A percentile compares a stretch with the other conserved stretches of the same genome.
phyloP scores from a whole-genome alignment of 2,797 vertebrate species.

The Chaenodraco wilsoni region DNA sequence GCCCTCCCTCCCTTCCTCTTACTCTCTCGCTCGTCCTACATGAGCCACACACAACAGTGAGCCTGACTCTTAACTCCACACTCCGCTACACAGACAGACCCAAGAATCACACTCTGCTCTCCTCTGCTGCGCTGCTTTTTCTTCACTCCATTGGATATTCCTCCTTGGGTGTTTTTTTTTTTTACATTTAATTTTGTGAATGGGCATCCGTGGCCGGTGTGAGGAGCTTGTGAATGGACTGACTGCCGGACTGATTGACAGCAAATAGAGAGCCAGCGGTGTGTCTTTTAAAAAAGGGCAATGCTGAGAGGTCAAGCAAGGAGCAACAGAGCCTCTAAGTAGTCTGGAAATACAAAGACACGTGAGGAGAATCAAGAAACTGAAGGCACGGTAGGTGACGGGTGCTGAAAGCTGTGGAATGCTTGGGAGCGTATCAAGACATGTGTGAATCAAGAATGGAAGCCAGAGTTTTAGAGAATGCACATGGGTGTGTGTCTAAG shows the following conservation, averaged over 20 bases:
- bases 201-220: slow-evolving; percentile 70
- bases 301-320: slow-evolving; percentile 82
- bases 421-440: slow-evolving; percentile 72
- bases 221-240: slow-evolving; percentile 81
- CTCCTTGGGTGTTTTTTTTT: slow-evolving; percentile 42
- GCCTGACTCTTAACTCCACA: slow-evolving; percentile 76
- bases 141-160: slow-evolving; percentile 73
- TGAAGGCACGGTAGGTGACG: slow-evolving; percentile 70
- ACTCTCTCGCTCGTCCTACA: slow-evolving; percentile 79
- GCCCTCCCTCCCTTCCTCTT: slow-evolving; percentile 81
- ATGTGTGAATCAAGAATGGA: slow-evolving; percentile 65
- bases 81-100: slow-evolving; percentile 73
- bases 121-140: slow-evolving; percentile 53
- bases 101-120: slow-evolving; percentile 68
- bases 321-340: slow-evolving; percentile 72
- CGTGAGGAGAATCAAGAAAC: slow-evolving; percentile 70
- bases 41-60: slow-evolving; percentile 76
- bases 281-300: slow-evolving; percentile 68
- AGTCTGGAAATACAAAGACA: slow-evolving; percentile 79
- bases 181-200: slow-evolving; percentile 79
- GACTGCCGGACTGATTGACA: slow-evolving; percentile 65
- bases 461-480: slow-evolving; percentile 61
- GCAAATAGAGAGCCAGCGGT: slow-evolving; percentile 57
- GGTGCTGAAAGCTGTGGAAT: slow-evolving; percentile 69
- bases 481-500: slow-evolving; percentile 51